Percentiles rank a stretch among this genome's conserved stretches.
Evolutionary conservation across 2,113 vertebrate genomes (phyloP).

Genomic region (Abramis brama): DNA sequence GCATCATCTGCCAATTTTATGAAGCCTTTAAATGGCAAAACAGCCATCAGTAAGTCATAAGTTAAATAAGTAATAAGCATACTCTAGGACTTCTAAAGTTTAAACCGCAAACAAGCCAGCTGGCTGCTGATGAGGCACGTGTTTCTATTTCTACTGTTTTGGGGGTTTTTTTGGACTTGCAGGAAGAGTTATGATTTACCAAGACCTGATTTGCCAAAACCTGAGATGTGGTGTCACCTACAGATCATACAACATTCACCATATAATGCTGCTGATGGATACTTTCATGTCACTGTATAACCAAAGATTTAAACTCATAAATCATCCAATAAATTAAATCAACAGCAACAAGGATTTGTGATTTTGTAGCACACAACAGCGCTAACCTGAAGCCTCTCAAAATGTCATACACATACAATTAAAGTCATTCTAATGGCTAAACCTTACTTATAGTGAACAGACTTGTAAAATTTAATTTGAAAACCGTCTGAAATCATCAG

Average conservation of each 20-base stretch:
- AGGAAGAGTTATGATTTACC: background rate
- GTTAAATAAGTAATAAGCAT: background rate
- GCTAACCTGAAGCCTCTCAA: background rate
- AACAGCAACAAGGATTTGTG: background rate
- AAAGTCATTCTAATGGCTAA: background rate
- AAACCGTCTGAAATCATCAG: background rate
- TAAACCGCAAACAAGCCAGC: background rate
- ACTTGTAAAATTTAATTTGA: background rate
- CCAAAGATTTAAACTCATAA: background rate
- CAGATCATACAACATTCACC: background rate
- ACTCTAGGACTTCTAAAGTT: background rate
- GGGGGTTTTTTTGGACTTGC: background rate
- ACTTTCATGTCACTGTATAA: background rate
- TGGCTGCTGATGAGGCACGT: background rate
- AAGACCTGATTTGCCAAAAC: background rate
- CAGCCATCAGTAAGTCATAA: background rate
- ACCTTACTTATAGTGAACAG: background rate
- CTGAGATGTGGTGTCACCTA: background rate
- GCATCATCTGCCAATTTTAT: background rate
- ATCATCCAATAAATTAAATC: background rate
- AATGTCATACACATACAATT: background rate
- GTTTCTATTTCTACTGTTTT: background rate
- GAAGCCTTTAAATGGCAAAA: background rate
- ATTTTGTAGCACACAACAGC: background rate
- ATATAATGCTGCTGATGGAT: background rate